Evolutionary conservation across 2,888 invertebrate species (phyloP).

Genomic region (Drosophila vallismaia): DNA sequence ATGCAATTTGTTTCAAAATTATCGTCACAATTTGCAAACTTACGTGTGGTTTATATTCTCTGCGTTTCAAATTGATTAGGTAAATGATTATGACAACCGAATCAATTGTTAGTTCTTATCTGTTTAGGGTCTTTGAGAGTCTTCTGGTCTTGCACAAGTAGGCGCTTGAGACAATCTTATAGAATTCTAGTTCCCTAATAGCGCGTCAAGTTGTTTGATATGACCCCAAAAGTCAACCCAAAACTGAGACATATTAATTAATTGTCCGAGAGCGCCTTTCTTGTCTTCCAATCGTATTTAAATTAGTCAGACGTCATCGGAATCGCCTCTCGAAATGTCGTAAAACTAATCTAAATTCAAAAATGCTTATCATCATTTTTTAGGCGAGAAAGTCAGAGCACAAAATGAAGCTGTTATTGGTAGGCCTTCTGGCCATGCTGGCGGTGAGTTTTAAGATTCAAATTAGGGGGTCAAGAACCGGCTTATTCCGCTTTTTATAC

Average conservation of each 20-base stretch:
- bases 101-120: conserved; percentile 16
- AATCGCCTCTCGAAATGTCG: conserved; percentile 23
- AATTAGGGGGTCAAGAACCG: not conserved
- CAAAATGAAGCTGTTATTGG: conserved; percentile 58
- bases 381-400: conserved; percentile 39
- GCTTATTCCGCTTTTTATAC: not conserved
- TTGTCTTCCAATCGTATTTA: conserved; percentile 2
- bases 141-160: conserved; percentile 4
- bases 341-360: conserved; percentile 43
- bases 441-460: conserved; percentile 52
- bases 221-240: conserved; percentile 53
- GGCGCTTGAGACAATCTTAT: conserved; percentile 10
- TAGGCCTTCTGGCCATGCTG: conserved; percentile 61
- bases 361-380: conserved; percentile 30
- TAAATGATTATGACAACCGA: not conserved
- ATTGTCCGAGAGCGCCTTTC: conserved; percentile 27
- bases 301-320: conserved; percentile 39
- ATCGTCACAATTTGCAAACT: not conserved
- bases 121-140: conserved; percentile 5
- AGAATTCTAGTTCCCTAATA: not conserved
- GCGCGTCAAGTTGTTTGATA: not conserved
- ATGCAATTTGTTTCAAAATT: not conserved
- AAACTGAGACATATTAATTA: conserved; percentile 46
- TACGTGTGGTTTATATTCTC: not conserved
- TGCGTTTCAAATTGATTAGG: conserved; percentile 9